Conservation (phyloP, 2,113 vertebrate species). For the Camelus dromedarius region DNA sequence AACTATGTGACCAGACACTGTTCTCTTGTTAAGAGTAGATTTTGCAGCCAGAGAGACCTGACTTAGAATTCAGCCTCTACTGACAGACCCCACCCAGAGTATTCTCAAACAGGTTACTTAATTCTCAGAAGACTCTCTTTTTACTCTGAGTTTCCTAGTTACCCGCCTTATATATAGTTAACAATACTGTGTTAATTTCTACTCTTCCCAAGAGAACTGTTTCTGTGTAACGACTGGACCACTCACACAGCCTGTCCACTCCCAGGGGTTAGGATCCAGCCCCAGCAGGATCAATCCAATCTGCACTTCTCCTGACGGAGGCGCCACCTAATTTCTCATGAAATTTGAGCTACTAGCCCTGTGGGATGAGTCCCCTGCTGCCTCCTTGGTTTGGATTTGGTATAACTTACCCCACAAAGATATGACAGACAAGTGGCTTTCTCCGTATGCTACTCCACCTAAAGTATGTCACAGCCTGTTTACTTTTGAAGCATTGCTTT, state of each 20-base stretch:
- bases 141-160: not conserved
- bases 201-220: not conserved
- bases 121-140: not conserved
- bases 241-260: not conserved
- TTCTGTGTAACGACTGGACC: not conserved
- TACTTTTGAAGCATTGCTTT: constrained; percentile 71
- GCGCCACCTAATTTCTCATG: not conserved
- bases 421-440: not conserved
- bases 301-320: not conserved
- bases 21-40: not conserved
- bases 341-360: not conserved
- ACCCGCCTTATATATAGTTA: not conserved
- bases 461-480: constrained; percentile 54
- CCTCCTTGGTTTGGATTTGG: not conserved
- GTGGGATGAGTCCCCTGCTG: not conserved
- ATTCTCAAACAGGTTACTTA: not conserved
- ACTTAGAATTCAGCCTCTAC: not conserved
- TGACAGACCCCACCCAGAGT: not conserved
- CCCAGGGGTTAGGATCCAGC: not conserved
- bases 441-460: constrained; percentile 24
- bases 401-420: constrained; percentile 12
- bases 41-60: not conserved
- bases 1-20: not conserved
- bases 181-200: constrained; percentile 25
- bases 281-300: not conserved